Evolutionary conservation across 2,113 vertebrate genomes (phyloP), one percentile per base, ranked within the genome.

Genomic region (Illadopsis cleaveri): DNA sequence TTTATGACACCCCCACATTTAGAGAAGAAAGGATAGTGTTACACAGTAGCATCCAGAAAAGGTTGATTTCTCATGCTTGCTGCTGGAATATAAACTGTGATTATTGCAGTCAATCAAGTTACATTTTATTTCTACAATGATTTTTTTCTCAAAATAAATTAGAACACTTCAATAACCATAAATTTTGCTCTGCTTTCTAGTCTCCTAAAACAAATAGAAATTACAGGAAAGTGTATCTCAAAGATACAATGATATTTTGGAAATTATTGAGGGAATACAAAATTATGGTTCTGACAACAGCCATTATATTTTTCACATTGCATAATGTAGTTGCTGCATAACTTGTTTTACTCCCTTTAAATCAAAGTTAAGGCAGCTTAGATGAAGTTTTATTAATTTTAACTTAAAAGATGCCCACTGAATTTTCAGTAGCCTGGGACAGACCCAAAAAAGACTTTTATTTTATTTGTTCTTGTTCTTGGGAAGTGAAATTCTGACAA

Each of bases 171-270:
- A 93, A 57, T 58, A 91, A 42, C 62, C 53, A 48, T 57, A 86
- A 1, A 9, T 82, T 86, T 81, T 81, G 1, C 38, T 76, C 65
- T 65, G 37, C 31, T 68, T 87, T 82, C 53, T 45, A 37, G 21
- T 69, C 40, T 84, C 61, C n/a, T 87, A 57, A 96, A 93, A 71
- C 40, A 90, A 94, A 93, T 72, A 23, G 45, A 85, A 95, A 76
- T 87, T 21, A 57, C 45, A 82, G 22, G 28, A 57, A 87, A 77
- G 20, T 72, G 35, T 70, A 82, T 58, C 30, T 66, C 40, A 73
- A 86, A 89, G 50, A 65, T 50, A 72, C 44, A 93, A 61, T 18
- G 79, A 76, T 24, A 89, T 27, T 64, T 82, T 88, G 50, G 42
- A 93, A 94, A 91, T 72, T 2, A 89, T 69, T 72, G 42, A 91